Conservation (phyloP, 2,888 invertebrate species). For the Pseudanteris insignis region DNA sequence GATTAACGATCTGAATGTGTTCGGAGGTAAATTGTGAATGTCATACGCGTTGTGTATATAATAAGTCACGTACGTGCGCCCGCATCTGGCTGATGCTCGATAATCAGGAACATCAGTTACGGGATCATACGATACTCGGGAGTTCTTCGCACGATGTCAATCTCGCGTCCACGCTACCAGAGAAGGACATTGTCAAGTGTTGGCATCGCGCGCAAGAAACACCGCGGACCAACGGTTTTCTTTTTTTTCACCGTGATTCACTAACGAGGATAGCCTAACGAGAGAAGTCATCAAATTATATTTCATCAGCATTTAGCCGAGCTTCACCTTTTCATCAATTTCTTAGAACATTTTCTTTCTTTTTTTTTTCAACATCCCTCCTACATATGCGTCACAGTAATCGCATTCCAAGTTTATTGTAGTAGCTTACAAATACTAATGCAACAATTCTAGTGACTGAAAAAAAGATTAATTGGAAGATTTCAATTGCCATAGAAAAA, state of each 20-base stretch:
- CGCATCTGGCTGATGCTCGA: conserved; percentile 38
- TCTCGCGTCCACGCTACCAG: conserved; percentile 1
- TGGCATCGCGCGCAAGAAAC: conserved; percentile 15
- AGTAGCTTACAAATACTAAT: too few species aligned
- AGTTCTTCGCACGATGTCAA: conserved; percentile 23
- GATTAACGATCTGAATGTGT: conserved; percentile 9
- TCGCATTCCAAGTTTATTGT: too few species aligned
- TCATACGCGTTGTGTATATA: conserved; percentile 19
- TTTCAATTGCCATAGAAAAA: too few species aligned
- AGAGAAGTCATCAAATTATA: conserved; percentile 10
- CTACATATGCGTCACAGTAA: too few species aligned
- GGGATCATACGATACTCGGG: conserved; percentile 22
- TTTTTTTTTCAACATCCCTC: too few species aligned
- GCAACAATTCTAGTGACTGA: too few species aligned
- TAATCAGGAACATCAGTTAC: conserved; percentile 36
- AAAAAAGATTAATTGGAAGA: too few species aligned
- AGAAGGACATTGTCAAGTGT: conserved; percentile 20
- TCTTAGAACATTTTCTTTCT: too few species aligned
- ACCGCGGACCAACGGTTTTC: conserved; percentile 4
- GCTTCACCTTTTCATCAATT: too few species aligned
- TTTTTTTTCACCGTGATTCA: conserved; percentile 2
- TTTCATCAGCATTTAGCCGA: too few species aligned
- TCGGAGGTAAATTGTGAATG: conserved; percentile 18
- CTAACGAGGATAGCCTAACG: conserved; percentile 17
- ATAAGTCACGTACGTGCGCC: conserved; percentile 21